Base-by-base conservation (phyloP, 1,140 invertebrate species). In the Leptonema lineaticorne region DNA sequence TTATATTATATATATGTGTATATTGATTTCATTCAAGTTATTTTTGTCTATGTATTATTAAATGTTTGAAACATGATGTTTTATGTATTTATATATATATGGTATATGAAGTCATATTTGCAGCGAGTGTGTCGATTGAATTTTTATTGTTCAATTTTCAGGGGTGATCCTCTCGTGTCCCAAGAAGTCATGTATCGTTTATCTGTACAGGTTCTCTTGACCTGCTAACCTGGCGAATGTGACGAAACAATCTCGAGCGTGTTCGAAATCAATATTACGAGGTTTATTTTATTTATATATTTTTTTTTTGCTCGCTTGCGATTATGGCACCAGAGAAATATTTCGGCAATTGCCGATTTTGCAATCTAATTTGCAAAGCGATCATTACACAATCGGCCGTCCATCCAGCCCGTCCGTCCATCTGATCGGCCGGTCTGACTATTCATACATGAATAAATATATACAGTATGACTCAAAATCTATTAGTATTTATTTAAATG, bases 301-400 rank as follows among this genome's bases (percentile, higher is more conserved):
- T 6, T 33, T 5, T 5, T 11, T 33, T 5, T 33, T 5, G 29
- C 29, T 6, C 29, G 41, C 60, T 20, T 48, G 60, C 60, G 24
- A 63, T 14, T 27, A 48, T 60, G 58, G 30, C 29, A 24, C 8
- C 14, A 8, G 46, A 48, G 46, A 48, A 58, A 30, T 37, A 46
- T 64, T 64, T 64, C 45, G 62, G 62, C 62, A 64, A 64, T 64
- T 64, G 62, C 24, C 62, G 45, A 64, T 64, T 64, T 50, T 16
- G 45, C 62, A 64, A 64, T 64, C 62, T 64, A 64, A 64, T 64
- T 64, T 64, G 62, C 62, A 46, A 64, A 24, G n/a, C 28, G 56
- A 41, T 24, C 46, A 16, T 63, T 63, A 45, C 62, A 29, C 62
- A 50, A 64, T 11, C n/a, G 30, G 22, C 22, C 24, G 24, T 20